Evolutionary conservation across 1,140 invertebrate genomes (phyloP), one percentile per base, ranked within the genome.

Genomic region (Solenopsis invicta): DNA sequence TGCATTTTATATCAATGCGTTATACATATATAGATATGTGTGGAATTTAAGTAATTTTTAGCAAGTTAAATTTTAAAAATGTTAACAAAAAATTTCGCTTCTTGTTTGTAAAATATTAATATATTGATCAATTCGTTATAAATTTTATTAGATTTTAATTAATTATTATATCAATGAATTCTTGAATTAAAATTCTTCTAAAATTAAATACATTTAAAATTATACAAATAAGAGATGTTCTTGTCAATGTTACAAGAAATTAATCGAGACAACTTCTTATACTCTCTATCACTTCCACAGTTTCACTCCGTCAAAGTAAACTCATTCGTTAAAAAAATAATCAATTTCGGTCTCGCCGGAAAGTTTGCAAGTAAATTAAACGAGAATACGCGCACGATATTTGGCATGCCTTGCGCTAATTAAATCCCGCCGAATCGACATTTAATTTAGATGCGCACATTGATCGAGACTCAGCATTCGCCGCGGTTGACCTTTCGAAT

Each of bases 401-500:
- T 45, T 72, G 54, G 16, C 16, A 50, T 2, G 61, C 24, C 37
- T 61, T 41, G 52, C 16, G 29, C 34, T 56, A 81, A 81, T 84
- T 54, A 48, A 50, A 13, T 48, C 66, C 34, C 18, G 13, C 18
- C 54, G 41, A 75, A 75, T 13, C 54, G 54, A 75, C 54, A 21
- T 75, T 84, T 41, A 84, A 75, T 84, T 84, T 50, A 84, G 41
- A 78, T 54, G 41, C 62, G 37, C 8, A n/a, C 45, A 45, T n/a
- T 61, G 81, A 76, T 84, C 59, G 56, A 6, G 66, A 9, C 69
- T 21, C 45, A n/a, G 48, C 59, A 56, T 56, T 85, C 56, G 88
- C 54, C 86, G 34, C 74, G 74, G 37, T 84, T 48, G 84, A 77
- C 74, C 72, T 61, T 71, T 85, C 87, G 74, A 59, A 78, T 85